Percentiles rank a stretch among this genome's conserved stretches.
phyloP scores from a whole-genome alignment of 1,140 invertebrate genomes.

The Heliconius nattereri region DNA sequence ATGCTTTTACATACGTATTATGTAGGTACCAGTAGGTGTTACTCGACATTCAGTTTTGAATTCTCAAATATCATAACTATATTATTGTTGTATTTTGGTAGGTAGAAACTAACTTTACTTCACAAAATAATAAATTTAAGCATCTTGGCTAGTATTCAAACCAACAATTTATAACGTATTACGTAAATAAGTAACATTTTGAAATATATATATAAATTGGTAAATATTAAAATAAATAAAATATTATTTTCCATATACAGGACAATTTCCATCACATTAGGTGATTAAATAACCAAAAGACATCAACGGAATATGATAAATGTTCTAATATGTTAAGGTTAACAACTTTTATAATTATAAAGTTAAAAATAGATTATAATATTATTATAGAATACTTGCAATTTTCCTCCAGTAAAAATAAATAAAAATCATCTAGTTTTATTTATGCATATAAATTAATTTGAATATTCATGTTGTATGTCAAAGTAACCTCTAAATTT shows the following conservation, averaged over 20 bases:
- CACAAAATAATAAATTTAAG: background rate
- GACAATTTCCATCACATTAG: slow-evolving; percentile 3
- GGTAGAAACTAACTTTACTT: background rate
- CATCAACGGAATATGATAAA: background rate
- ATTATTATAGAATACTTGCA: background rate
- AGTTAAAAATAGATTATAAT: background rate
- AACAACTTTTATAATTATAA: slow-evolving; percentile 1
- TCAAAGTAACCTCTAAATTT: background rate
- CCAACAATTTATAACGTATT: background rate
- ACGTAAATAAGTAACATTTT: background rate
- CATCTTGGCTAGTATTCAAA: background rate
- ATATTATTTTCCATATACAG: background rate
- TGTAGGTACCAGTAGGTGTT: too few relatives aligned
- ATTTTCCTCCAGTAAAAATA: background rate
- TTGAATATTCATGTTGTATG: background rate
- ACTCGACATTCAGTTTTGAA: too few relatives aligned
- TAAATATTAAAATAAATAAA: background rate
- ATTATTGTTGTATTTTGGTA: too few relatives aligned
- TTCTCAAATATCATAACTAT: too few relatives aligned
- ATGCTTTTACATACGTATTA: background rate
- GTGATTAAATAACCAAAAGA: background rate
- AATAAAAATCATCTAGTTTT: background rate
- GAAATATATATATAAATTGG: background rate
- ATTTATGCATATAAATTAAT: background rate
- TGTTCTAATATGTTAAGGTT: background rate